Conservation (phyloP, 2,113 vertebrate species). For the Tachuris rubrigastra region DNA sequence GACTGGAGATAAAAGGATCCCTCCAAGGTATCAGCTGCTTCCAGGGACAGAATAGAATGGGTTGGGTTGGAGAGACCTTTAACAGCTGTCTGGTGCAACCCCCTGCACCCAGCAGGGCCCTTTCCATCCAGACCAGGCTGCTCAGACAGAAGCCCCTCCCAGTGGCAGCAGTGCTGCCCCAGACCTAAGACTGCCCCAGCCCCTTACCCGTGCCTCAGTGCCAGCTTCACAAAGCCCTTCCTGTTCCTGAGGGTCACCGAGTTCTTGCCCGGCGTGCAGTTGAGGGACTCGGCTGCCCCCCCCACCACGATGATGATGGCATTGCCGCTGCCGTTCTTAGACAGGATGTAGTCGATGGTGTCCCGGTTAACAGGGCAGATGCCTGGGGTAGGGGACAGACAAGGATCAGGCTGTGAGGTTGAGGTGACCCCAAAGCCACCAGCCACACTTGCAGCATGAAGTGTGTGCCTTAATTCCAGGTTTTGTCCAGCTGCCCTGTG, state of each 20-base stretch:
- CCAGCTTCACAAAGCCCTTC: conserved; percentile 93
- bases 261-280: conserved; percentile 86
- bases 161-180: not conserved
- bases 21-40: not conserved
- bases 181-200: not conserved
- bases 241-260: conserved; percentile 86
- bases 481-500: not conserved
- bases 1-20: not conserved
- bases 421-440: not conserved
- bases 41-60: not conserved
- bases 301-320: conserved; percentile 93
- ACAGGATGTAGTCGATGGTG: conserved; percentile 93
- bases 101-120: not conserved
- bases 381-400: conserved; percentile 67
- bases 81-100: not conserved
- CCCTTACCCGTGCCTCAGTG: conserved; percentile 88
- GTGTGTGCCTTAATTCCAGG: not conserved
- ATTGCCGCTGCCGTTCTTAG: conserved; percentile 88
- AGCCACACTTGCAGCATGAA: not conserved
- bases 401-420: not conserved
- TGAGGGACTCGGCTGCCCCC: conserved; percentile 92
- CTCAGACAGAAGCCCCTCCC: not conserved
- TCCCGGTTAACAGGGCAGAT: conserved; percentile 94
- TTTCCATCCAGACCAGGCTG: not conserved
- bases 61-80: not conserved